Base-by-base conservation (phyloP, 1,140 invertebrate species). In the Zaprionus africanus region DNA sequence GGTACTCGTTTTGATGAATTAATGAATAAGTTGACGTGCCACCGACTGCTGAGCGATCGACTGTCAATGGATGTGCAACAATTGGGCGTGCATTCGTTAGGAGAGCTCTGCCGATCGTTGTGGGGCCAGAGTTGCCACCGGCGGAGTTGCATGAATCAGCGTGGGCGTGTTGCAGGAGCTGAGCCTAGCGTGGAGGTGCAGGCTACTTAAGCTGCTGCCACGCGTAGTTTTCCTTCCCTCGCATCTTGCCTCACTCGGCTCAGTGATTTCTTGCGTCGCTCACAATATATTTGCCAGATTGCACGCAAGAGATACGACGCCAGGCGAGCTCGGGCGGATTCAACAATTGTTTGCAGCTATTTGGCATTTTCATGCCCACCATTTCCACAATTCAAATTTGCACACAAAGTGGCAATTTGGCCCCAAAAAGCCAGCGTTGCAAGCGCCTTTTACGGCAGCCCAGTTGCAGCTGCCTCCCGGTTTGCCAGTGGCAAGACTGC, bases 1-100 rank as follows among this genome's bases (percentile, higher is more conserved):
- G 43, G 38, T 66, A 54, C 62, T 49, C 76, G 78, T 71, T 80
- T 85, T 91, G 90, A 92, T 87, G 90, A 81, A 88, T 92, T 92
- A 87, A 92, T 92, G 91, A 91, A 85, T 91, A 91, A 88, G 79
- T 88, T 86, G 86, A 91, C 86, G 83, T 77, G 78, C 79, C 87
- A 81, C 84, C 72, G 84, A 79, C 69, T 74, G 69, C 81, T 67
- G 70, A 56, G 56, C 79, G 68, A 69, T 78, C 78, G 78, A 80
- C 76, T 79, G 86, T 81, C 86, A 78, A 84, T 84, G 81, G 78
- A 92, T 90, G 91, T 92, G 91, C 91, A 92, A 92, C 90, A 92
- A 91, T 92, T 92, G 90, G 90, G 90, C 91, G 91, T 91, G 84
- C 90, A 90, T 91, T 92, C 78, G 79, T 85, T 90, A 80, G 79